Evolutionary conservation across 2,888 invertebrate genomes (phyloP).

Genomic region (Proisotoma minuta): DNA sequence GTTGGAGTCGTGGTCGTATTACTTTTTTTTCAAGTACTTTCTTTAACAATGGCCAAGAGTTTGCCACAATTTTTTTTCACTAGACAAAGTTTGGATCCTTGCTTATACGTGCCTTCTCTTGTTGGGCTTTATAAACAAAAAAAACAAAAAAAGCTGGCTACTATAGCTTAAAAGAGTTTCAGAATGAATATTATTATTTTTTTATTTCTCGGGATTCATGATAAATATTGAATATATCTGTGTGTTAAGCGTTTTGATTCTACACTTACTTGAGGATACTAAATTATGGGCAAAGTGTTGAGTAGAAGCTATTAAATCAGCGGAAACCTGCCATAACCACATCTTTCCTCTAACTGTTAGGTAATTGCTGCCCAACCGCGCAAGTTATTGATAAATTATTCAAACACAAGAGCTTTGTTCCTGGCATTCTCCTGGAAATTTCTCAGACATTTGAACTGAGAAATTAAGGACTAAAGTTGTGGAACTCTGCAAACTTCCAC

Average conservation of each 20-base stretch:
- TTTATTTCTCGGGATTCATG: too few species aligned
- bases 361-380: slow-evolving; percentile 10
- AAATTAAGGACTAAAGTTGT: slow-evolving; percentile 14
- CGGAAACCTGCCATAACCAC: neutral
- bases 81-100: neutral
- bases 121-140: neutral
- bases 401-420: slow-evolving; percentile 10
- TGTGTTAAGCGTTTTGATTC: too few species aligned
- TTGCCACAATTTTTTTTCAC: neutral
- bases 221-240: too few species aligned
- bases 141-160: neutral
- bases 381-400: slow-evolving; percentile 19
- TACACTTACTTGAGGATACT: too few species aligned
- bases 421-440: neutral
- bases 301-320: neutral
- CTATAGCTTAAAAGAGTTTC: too few species aligned
- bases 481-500: neutral
- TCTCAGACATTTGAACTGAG: slow-evolving; percentile 3
- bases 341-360: neutral
- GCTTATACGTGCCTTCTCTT: neutral
- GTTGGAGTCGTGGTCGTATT: neutral
- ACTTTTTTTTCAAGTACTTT: neutral
- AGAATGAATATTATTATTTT: too few species aligned
- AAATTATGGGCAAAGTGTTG: too few species aligned
- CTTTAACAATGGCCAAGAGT: neutral